These are phyloP conservation scores for Strigamia transsilvanica DNA, from an alignment of 2,888 invertebrate genomes.

Conservation along the genomic window DNA sequence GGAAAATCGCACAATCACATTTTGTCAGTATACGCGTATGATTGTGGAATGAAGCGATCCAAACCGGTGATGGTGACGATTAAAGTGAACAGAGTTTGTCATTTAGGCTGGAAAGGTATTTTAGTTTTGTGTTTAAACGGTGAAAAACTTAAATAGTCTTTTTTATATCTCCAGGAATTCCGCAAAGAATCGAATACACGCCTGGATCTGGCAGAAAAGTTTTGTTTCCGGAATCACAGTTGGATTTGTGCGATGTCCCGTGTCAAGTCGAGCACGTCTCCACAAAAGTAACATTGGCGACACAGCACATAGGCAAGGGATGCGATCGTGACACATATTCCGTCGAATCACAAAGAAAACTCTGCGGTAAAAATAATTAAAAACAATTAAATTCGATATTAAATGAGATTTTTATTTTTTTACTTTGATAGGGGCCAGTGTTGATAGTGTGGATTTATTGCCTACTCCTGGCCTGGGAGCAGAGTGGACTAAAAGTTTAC, in stretches of 20 bases:
- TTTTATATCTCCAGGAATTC: constrained; percentile 70
- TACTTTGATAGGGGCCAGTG: constrained; percentile 72
- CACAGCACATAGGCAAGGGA: constrained; percentile 91
- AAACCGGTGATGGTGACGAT: constrained; percentile 96
- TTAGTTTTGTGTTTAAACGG: neutral
- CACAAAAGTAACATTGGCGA: constrained; percentile 72
- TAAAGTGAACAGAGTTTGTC: constrained; percentile 84
- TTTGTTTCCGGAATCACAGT: constrained; percentile 78
- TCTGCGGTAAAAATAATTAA: constrained; percentile 72
- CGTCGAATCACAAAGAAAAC: constrained; percentile 81
- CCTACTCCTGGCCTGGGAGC: constrained; percentile 78
- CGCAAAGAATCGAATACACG: constrained; percentile 85
- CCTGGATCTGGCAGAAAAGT: constrained; percentile 82
- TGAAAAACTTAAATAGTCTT: neutral
- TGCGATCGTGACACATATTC: constrained; percentile 95
- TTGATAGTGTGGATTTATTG: constrained; percentile 84
- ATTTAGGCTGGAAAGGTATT: constrained; percentile 78
- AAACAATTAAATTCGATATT: constrained; percentile 7
- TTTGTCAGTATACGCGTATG: constrained; percentile 93
- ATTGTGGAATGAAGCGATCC: constrained; percentile 95
- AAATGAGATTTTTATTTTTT: neutral
- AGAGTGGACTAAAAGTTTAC: constrained; percentile 82
- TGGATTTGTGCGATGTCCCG: constrained; percentile 70
- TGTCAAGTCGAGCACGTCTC: constrained; percentile 65
- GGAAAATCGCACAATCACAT: constrained; percentile 95